Base-by-base conservation (phyloP, 1,140 invertebrate species). In the Penaeus vannamei region DNA sequence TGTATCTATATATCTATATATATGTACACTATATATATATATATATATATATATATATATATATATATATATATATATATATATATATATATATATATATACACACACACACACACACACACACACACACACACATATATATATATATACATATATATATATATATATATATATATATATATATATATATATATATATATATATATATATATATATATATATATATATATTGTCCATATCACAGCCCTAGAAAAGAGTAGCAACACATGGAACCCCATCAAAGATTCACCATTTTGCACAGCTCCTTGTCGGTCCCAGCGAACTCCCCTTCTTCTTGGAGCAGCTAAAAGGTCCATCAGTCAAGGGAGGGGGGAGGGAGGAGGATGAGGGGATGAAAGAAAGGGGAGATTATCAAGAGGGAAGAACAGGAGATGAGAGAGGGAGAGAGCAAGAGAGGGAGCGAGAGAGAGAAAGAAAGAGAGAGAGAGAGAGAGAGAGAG, bases 1-100 rank as follows among this genome's bases (percentile, higher is more conserved):
- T 76, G 32, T 76, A 76, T 76, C 32, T 29, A 76, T 76, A 76
- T 29, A 76, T 76, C 10, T 29, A 76, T 76, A 76, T 76, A 76
- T 76, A 76, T 76, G 32, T 8, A 76, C 4, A 76, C 4, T 32
- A 76, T 76, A 36, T 32, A 76, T n/a, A 26, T 76, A 36, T 76
- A 26, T 17, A 76, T 29, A 14, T 76, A 76, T 19, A 32, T 76
- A 32, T 76, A 76, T 76, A 29, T 32, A 76, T 76, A 76, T 76
- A 76, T 32, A 76, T 76, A 76, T 76, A 76, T 32, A 76, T 76
- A 76, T 32, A 76, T 76, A 76, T 32, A 76, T 32, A 76, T 32
- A 76, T 76, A 76, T 76, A 76, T 76, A 76, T 76, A 76, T 76
- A 76, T 76, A 76, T 76, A 76, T 76, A 76, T 76, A 76, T 76